Evolutionary conservation across 2,888 invertebrate genomes (phyloP).

Genomic region (Leucophenga montana): DNA sequence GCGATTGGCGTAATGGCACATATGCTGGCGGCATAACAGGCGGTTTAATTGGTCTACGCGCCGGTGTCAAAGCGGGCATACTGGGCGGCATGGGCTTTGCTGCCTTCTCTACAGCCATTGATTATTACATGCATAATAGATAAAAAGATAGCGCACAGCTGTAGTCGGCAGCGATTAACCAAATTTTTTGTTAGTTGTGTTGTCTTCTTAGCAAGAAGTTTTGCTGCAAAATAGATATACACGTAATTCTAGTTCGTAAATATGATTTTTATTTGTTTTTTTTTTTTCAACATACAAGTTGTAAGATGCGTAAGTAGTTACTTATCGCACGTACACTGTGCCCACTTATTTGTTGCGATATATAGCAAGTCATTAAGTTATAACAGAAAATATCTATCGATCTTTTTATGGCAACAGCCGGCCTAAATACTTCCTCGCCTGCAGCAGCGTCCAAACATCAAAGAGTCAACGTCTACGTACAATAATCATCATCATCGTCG

Average conservation of each 20-base stretch:
- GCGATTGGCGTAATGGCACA: conserved; percentile 97
- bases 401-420: no score
- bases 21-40: conserved; percentile 95
- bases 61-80: conserved; percentile 93
- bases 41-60: conserved; percentile 90
- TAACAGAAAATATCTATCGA: background rate
- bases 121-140: conserved; percentile 89
- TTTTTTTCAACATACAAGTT: no score
- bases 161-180: background rate
- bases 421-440: no score
- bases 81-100: conserved; percentile 98
- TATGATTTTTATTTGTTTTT: no score
- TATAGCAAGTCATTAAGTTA: background rate
- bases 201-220: background rate
- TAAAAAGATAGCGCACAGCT: conserved; percentile 45
- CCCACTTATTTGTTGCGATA: no score
- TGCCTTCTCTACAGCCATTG: conserved; percentile 95
- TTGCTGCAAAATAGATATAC: background rate
- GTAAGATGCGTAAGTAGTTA: no score
- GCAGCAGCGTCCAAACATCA: background rate
- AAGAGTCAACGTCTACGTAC: background rate
- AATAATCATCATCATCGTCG: no score
- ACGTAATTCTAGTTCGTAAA: background rate
- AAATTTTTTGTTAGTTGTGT: background rate
- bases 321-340: no score